Conservation (phyloP, 2,888 invertebrate species). For the Orthosia cruda region DNA sequence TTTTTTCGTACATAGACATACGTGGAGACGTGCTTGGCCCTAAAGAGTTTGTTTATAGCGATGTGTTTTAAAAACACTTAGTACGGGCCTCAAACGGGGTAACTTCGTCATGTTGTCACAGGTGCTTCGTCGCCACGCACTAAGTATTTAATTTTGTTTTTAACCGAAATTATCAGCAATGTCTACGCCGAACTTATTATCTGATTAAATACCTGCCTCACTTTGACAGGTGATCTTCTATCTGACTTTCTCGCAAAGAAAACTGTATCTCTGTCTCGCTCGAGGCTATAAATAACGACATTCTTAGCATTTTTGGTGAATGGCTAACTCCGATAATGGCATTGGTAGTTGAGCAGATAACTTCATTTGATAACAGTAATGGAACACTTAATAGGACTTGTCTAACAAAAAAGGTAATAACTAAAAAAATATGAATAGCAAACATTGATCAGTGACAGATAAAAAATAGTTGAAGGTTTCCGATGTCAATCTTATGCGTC, state of each 20-base stretch:
- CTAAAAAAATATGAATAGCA: slow-evolving; percentile 38
- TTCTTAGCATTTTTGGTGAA: slow-evolving; percentile 67
- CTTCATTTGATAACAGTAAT: slow-evolving; percentile 55
- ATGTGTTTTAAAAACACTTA: slow-evolving; percentile 66
- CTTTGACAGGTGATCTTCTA: slow-evolving; percentile 58
- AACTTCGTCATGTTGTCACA: slow-evolving; percentile 81
- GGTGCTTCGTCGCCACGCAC: slow-evolving; percentile 79
- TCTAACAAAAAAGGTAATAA: slow-evolving; percentile 40
- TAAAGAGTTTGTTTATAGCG: slow-evolving; percentile 73
- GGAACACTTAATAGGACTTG: slow-evolving; percentile 43
- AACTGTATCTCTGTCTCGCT: slow-evolving; percentile 51
- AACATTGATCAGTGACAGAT: slow-evolving; percentile 49
- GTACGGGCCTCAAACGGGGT: slow-evolving; percentile 82
- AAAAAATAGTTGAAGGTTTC: slow-evolving; percentile 57
- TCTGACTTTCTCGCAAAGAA: slow-evolving; percentile 39
- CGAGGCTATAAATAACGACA: slow-evolving; percentile 54
- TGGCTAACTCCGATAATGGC: slow-evolving; percentile 57
- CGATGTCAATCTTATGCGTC: slow-evolving; percentile 48
- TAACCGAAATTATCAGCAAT: slow-evolving; percentile 81
- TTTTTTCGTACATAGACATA: background rate
- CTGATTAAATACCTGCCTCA: slow-evolving; percentile 72
- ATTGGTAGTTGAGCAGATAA: slow-evolving; percentile 48
- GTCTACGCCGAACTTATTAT: slow-evolving; percentile 72
- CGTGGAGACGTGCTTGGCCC: slow-evolving; percentile 21
- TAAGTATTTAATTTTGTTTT: slow-evolving; percentile 74